phyloP scores from a whole-genome alignment of 2,888 invertebrate species.

The Trachelus troglodyta region DNA sequence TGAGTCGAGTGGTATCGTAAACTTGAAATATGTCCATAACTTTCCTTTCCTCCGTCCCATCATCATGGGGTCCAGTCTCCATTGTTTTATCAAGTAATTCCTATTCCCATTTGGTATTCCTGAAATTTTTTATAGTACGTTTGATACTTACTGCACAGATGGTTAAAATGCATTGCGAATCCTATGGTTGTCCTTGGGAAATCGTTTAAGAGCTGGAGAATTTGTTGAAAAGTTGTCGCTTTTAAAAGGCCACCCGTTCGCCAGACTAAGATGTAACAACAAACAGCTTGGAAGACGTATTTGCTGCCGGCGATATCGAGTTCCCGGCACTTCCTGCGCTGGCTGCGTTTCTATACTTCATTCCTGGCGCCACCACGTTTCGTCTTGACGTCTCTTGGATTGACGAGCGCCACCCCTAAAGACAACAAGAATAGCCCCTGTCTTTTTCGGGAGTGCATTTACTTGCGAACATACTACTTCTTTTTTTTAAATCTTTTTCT shows the following conservation, averaged over 20 bases:
- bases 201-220: not conserved
- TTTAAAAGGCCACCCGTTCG: constrained; percentile 44
- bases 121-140: not conserved
- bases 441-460: constrained; percentile 41
- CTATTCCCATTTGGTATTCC: not conserved
- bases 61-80: not conserved
- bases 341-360: not conserved
- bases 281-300: constrained; percentile 50
- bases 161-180: not conserved
- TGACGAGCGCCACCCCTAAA: constrained; percentile 51
- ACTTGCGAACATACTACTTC: constrained; percentile 30
- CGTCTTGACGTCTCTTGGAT: constrained; percentile 41
- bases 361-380: constrained; percentile 43
- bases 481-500: not conserved
- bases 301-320: constrained; percentile 51
- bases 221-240: not conserved
- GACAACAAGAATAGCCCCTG: constrained; percentile 46
- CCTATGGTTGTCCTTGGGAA: not conserved
- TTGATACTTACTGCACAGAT: not conserved
- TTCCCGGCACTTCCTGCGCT: constrained; percentile 54
- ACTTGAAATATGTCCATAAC: constrained; percentile 34
- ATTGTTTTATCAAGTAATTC: not conserved
- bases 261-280: constrained; percentile 49
- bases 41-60: not conserved
- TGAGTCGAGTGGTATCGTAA: constrained; percentile 25